A percentile compares a stretch with the other conserved stretches of the same genome.
phyloP scores from a whole-genome alignment of 2,113 vertebrate species.

The Bathybates hornii region DNA sequence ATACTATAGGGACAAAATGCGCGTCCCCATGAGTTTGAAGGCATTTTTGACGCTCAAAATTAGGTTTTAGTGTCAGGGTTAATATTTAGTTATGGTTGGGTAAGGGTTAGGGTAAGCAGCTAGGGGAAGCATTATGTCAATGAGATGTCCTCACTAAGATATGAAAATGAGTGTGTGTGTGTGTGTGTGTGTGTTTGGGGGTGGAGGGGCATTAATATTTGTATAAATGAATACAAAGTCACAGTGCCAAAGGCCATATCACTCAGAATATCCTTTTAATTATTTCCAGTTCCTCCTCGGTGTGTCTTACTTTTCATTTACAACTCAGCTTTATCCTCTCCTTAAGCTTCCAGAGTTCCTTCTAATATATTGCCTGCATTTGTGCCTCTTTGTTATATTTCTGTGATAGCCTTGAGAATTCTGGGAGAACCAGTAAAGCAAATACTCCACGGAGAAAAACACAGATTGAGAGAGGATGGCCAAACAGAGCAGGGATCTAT shows the following conservation, averaged over 20 bases:
- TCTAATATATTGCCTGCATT: conserved; percentile 30
- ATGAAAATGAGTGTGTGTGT: background rate
- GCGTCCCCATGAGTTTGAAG: rapidly evolving
- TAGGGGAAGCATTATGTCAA: background rate
- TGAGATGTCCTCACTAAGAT: background rate
- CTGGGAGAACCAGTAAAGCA: conserved; percentile 22
- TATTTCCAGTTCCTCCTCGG: conserved; percentile 35
- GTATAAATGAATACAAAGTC: conserved; percentile 21
- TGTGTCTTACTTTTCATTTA: conserved; percentile 21
- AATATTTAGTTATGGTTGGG: background rate
- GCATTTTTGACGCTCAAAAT: background rate
- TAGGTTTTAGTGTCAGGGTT: background rate
- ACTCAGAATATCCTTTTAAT: conserved; percentile 53
- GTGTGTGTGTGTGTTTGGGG: background rate
- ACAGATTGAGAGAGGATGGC: background rate
- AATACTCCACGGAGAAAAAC: conserved; percentile 28
- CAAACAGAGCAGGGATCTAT: conserved; percentile 13
- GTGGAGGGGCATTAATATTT: background rate
- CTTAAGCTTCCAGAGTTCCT: conserved; percentile 7
- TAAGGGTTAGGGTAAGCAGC: background rate
- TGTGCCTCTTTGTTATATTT: conserved; percentile 39
- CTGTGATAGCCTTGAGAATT: conserved; percentile 41
- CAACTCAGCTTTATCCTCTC: conserved; percentile 31
- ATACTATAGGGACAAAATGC: background rate
- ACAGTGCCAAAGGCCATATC: conserved; percentile 23